Conservation (phyloP, 1,140 invertebrate species). For the Drosophila pseudoananassae region DNA sequence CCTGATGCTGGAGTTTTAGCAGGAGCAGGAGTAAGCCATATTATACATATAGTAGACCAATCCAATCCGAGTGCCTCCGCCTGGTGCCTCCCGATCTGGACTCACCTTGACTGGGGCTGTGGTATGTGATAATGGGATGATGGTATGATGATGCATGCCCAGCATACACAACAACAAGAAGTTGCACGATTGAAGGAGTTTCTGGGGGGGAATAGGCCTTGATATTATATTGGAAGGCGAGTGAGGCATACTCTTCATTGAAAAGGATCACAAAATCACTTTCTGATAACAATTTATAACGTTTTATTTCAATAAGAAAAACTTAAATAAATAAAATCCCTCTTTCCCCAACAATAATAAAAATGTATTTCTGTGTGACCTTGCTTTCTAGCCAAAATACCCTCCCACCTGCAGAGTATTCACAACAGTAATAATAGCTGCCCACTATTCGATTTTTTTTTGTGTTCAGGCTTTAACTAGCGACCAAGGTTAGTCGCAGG, state of each 20-base stretch:
- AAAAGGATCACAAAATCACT: no score
- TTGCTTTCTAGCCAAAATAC: background rate
- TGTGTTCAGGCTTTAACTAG: slow-evolving; percentile 49
- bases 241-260: slow-evolving; percentile 35
- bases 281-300: no score
- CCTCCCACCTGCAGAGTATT: slow-evolving; percentile 44
- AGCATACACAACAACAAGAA: slow-evolving; percentile 75
- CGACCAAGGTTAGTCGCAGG: slow-evolving; percentile 72
- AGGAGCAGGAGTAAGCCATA: background rate
- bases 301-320: no score
- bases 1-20: background rate
- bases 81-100: slow-evolving; percentile 11
- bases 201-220: background rate
- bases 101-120: slow-evolving; percentile 49
- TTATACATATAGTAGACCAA: slow-evolving; percentile 5
- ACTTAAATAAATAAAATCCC: no score
- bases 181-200: slow-evolving; percentile 35
- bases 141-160: slow-evolving; percentile 82
- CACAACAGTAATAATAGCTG: slow-evolving; percentile 73
- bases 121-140: slow-evolving; percentile 83
- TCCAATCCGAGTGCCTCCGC: slow-evolving; percentile 24
- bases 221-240: background rate
- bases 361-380: background rate
- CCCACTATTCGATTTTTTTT: slow-evolving; percentile 53
- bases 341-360: background rate